phyloP scores from a whole-genome alignment of 2,797 vertebrate genomes.

The Jordanella pulchra region DNA sequence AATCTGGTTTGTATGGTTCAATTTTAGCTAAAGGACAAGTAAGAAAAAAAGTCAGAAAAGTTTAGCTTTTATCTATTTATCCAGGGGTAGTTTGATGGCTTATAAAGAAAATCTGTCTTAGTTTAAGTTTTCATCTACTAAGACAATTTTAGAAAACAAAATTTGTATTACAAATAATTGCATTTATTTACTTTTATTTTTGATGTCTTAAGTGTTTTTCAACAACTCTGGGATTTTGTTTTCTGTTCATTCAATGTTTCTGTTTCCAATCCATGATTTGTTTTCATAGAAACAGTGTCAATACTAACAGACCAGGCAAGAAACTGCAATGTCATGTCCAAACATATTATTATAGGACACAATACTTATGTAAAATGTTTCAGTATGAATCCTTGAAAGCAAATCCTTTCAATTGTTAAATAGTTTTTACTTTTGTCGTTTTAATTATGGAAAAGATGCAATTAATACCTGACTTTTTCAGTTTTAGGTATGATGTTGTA shows the following conservation, averaged over 20 bases:
- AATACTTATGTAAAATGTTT: constrained; percentile 29
- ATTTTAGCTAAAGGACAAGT: neutral
- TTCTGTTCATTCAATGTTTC: neutral
- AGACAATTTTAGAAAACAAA: neutral
- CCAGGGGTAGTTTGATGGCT: neutral
- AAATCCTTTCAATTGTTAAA: constrained; percentile 14
- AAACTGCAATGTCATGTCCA: neutral
- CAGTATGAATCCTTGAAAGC: constrained; percentile 28
- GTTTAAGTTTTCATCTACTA: neutral
- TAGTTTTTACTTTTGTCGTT: too few relatives aligned
- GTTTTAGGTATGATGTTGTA: constrained; percentile 61
- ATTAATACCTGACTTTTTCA: constrained; percentile 53
- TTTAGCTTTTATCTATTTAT: neutral
- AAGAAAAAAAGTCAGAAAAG: neutral
- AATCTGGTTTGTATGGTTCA: neutral
- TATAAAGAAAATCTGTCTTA: neutral
- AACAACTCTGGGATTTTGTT: neutral
- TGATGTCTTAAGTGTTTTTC: neutral
- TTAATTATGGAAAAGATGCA: constrained; percentile 52
- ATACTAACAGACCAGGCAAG: neutral
- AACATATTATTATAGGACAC: constrained; percentile 27
- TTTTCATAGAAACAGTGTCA: neutral
- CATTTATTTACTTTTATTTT: neutral
- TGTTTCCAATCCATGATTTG: neutral
- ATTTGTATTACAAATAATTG: neutral